Evolutionary conservation across 1,140 invertebrate genomes (phyloP), one percentile per base, ranked within the genome.

Genomic region (Drosophila serrata): DNA sequence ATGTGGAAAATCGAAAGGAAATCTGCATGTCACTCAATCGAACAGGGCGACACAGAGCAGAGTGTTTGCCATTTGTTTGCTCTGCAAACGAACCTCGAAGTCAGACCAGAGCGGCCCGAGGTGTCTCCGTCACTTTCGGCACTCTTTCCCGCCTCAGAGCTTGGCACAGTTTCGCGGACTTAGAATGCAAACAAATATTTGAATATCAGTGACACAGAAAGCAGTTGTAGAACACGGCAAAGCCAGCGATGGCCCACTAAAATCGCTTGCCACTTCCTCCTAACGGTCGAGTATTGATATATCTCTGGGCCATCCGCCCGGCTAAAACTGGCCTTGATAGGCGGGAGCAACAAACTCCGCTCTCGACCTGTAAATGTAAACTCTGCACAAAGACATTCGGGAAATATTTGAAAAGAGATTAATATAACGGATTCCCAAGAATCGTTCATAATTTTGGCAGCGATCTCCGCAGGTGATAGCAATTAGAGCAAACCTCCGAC

Each of bases 1-100:
- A 87, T 87, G 82, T 87, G 82, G 79, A 87, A 87, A 87, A 78
- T 82, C 82, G 82, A 87, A 87, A 87, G 82, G 84, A 87, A 87
- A 87, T 87, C 73, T 82, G 82, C 82, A 88, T 88, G 84, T 88
- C 82, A 87, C 82, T 86, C 82, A 81, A 70, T 85, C 53, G 82
- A 68, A 65, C 72, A 76, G 58, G 48, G 62, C 76, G 76, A 76
- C 81, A 76, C 62, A 76, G 43, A 67, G 49, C 43, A 72, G 65
- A 60, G 75, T 76, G 58, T 68, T 75, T 57, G 31, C 24, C 51
- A 49, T 51, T 53, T 65, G 61, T 75, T 75, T 67, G 61, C 72
- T 59, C 73, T 65, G 61, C 74, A 76, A 76, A 75, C 72, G 74
- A 81, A 46, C 43, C 62, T 51, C 43, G 24, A 48, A 39, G 57